Base-by-base conservation (phyloP, 92 coral and sea anemone species). In the Epizoanthus scotinus region DNA sequence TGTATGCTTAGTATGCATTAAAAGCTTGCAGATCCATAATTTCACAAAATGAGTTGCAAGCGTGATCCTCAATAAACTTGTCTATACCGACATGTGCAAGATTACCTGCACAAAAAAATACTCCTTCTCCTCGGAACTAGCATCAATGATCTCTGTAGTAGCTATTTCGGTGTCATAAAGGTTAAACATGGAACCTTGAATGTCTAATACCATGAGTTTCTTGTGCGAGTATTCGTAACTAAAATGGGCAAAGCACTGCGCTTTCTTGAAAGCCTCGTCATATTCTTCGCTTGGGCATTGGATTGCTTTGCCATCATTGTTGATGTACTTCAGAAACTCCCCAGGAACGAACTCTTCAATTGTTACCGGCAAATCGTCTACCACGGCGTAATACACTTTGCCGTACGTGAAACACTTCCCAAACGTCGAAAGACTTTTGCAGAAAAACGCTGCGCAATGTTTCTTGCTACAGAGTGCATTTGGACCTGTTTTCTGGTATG, bases 401-500 rank as follows among this genome's bases (percentile, higher is more conserved):
- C 85, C 67, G 71, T 81, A 87, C 44, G 63, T 50, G 67, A 90
- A 90, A 38, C 71, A 64, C 25, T 78, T 59, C n/a, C 94, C 91
- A 82, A 81, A 84, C 79, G 85, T 82, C 2, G 53, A 29, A 88
- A 90, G 7, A 83, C 90, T 56, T 83, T 91, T 28, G 68, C 59
- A 10, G 88, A 36, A 52, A 88, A 91, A n/a, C 77, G 84, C 67
- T 77, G 73, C 0, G 93, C 86, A 0, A 83, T 65, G 78, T 78
- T 83, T 13, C 90, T 69, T 0, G 90, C 90, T 21, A 79, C 88
- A 8, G 86, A 85, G 50, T 80, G 86, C 90, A 90, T 90, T 44
- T 90, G 90, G 2, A 90, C 90, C 50, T 79, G 94, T 58, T 86
- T 90, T 5, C 88, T 20, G 6, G 88, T 83, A 53, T 86, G 93